Percentiles rank a stretch among this genome's conserved stretches.
phyloP scores from a whole-genome alignment of 2,888 invertebrate genomes.

The Polyommatus icarus region DNA sequence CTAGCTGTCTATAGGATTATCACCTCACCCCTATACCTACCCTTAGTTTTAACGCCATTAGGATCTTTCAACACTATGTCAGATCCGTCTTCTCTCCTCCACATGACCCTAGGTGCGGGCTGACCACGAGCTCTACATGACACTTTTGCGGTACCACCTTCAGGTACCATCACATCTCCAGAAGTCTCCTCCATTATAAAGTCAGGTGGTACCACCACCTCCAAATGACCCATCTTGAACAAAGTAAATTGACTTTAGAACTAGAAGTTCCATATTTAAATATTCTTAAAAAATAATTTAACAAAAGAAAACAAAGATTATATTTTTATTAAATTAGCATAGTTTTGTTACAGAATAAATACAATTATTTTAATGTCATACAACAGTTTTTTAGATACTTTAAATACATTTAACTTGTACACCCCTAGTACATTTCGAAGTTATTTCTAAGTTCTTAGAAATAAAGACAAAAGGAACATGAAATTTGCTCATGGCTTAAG shows the following conservation, averaged over 20 bases:
- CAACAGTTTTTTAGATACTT: neutral
- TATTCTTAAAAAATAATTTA: no score
- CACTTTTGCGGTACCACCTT: slow-evolving; percentile 86
- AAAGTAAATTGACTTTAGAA: neutral
- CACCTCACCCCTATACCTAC: slow-evolving; percentile 59
- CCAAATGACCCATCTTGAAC: slow-evolving; percentile 88
- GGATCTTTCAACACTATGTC: slow-evolving; percentile 89
- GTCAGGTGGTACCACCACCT: slow-evolving; percentile 95
- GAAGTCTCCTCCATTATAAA: slow-evolving; percentile 92
- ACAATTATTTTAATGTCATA: no score
- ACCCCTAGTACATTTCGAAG: neutral
- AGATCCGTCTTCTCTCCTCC: slow-evolving; percentile 91
- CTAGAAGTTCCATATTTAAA: no score
- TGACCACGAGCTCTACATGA: slow-evolving; percentile 88
- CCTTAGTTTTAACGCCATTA: slow-evolving; percentile 82
- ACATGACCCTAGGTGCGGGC: slow-evolving; percentile 89
- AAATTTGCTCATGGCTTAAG: neutral
- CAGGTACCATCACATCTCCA: slow-evolving; percentile 93
- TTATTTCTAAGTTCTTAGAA: neutral
- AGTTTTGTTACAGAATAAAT: no score
- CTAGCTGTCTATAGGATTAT: no score
- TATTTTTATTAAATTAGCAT: no score
- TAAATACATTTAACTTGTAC: neutral
- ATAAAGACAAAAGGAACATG: neutral
- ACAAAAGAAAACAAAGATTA: no score